Evolutionary conservation across 2,797 vertebrate genomes (phyloP).

Genomic region (Coreius guichenoti): DNA sequence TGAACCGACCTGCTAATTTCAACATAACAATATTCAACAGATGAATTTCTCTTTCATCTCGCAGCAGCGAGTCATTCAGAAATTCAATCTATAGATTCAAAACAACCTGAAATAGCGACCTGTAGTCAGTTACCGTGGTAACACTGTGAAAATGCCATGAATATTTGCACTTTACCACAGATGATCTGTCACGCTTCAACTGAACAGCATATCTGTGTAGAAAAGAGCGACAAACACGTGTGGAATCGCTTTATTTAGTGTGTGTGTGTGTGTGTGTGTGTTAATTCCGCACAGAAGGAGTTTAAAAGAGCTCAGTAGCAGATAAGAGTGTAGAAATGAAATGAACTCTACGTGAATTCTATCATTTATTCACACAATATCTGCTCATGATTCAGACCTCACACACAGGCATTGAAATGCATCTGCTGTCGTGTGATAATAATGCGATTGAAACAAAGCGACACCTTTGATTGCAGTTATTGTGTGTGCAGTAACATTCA

Average conservation of each 20-base stretch:
- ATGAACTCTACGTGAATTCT: too few relatives aligned
- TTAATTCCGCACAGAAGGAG: neutral
- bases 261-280: neutral
- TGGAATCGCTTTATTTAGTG: conserved; percentile 2
- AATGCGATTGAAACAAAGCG: neutral
- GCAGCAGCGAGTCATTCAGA: neutral
- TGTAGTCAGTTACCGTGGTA: neutral
- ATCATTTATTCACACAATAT: conserved; percentile 11
- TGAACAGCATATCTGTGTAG: neutral
- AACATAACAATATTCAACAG: neutral
- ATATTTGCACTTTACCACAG: neutral
- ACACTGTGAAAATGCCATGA: neutral
- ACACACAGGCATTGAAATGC: conserved; percentile 4
- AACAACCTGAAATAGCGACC: conserved; percentile 41
- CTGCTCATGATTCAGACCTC: conserved; percentile 1
- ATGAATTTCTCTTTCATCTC: neutral
- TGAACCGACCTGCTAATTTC: neutral
- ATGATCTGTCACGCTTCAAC: conserved; percentile 25
- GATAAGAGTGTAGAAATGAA: neutral
- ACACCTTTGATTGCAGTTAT: neutral
- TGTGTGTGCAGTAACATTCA: neutral
- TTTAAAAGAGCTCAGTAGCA: neutral
- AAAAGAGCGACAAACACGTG: neutral
- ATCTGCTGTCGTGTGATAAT: neutral
- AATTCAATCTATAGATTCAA: neutral